These are phyloP conservation scores for Hydra vulgaris DNA, from an alignment of 30 jellyfish, hydroid and myxozoan species.

Conservation along the genomic window DNA sequence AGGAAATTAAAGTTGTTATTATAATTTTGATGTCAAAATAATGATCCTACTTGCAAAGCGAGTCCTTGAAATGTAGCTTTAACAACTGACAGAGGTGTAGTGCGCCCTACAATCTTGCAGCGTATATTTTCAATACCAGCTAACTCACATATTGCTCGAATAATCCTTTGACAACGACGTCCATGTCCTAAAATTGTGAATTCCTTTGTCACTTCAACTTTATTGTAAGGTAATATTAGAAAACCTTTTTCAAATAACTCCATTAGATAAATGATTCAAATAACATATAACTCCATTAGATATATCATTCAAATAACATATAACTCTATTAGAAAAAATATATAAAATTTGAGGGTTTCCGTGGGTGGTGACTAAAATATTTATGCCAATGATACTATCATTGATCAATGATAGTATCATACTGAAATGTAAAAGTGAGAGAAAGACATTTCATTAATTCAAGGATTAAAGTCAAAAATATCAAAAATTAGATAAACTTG, in stretches of 20 bases:
- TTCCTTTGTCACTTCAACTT: background rate
- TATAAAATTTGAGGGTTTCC: too few relatives aligned
- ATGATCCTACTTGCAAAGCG: slow-evolving; percentile 45
- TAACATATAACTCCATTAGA: too few relatives aligned
- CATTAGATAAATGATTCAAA: background rate
- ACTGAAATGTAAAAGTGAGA: too few relatives aligned
- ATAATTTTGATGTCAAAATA: background rate
- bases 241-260: background rate
- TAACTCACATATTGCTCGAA: slow-evolving; percentile 66
- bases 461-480: too few relatives aligned
- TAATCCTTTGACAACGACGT: slow-evolving; percentile 65
- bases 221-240: background rate
- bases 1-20: background rate
- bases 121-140: slow-evolving; percentile 85
- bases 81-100: slow-evolving; percentile 69
- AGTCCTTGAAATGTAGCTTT: slow-evolving; percentile 73
- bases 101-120: slow-evolving; percentile 59
- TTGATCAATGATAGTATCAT: too few relatives aligned
- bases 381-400: too few relatives aligned
- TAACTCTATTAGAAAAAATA: too few relatives aligned
- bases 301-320: too few relatives aligned
- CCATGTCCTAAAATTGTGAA: slow-evolving; percentile 48
- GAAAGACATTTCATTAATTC: too few relatives aligned
- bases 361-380: too few relatives aligned
- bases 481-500: too few relatives aligned